Evolutionary conservation across 2,797 vertebrate genomes (phyloP).

Genomic region (Falco novaeseelandiae): DNA sequence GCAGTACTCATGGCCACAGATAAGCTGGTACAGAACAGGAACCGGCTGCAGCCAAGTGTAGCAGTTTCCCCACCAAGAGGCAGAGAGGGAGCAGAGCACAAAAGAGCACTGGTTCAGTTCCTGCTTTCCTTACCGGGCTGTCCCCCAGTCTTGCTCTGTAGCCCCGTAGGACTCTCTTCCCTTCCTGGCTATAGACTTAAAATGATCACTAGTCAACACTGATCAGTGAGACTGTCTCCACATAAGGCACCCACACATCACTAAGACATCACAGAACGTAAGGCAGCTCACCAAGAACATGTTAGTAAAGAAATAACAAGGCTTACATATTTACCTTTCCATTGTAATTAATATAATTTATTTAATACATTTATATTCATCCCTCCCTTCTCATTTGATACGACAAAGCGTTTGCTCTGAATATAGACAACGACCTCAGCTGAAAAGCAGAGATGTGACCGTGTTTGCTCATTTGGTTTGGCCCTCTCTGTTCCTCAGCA

Average conservation of each 20-base stretch:
- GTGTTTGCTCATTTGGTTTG: background rate
- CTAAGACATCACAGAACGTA: background rate
- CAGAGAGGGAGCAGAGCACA: background rate
- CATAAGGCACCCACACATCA: background rate
- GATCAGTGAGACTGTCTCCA: background rate
- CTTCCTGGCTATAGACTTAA: accelerated
- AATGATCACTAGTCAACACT: accelerated
- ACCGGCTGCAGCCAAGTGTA: background rate
- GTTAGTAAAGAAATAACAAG: background rate
- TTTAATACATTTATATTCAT: background rate
- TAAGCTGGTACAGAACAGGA: background rate
- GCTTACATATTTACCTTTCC: background rate
- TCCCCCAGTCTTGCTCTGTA: background rate
- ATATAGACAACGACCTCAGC: background rate
- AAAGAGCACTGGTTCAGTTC: background rate
- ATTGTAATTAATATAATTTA: background rate
- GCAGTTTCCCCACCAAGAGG: background rate
- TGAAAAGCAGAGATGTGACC: background rate
- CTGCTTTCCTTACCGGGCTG: background rate
- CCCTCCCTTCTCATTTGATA: background rate
- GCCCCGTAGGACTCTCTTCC: background rate
- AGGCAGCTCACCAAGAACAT: background rate
- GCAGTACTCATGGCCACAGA: background rate
- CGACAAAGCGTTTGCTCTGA: background rate
- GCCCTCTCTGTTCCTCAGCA: background rate